These are phyloP conservation scores for Phrynocephalus versicolor DNA, from an alignment of 2,113 vertebrate species.

Conservation along the genomic window DNA sequence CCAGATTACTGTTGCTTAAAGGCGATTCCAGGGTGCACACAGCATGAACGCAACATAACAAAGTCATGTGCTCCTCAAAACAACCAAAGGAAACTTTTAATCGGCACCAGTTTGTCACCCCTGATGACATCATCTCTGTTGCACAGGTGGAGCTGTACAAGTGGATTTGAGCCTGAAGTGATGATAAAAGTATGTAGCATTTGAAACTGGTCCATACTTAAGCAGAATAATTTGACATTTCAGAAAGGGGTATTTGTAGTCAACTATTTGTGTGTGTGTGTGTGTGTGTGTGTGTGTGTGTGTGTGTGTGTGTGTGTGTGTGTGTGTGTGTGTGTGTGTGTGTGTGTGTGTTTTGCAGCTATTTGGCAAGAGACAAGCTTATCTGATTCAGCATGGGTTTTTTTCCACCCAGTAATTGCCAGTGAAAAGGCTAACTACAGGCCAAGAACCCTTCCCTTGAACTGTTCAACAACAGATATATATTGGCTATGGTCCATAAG, in stretches of 20 bases:
- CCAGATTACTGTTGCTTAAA: no score
- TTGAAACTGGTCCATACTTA: not conserved
- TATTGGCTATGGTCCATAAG: not conserved
- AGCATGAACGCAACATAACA: no score
- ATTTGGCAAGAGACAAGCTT: not conserved
- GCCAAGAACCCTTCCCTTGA: not conserved
- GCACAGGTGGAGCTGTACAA: no score
- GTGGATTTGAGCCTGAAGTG: not conserved
- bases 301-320: no score
- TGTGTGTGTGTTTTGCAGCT: no score
- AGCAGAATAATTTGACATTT: not conserved
- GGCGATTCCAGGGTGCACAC: no score
- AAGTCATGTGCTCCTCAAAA: no score
- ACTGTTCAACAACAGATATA: not conserved
- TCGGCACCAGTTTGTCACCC: no score
- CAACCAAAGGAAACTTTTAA: no score
- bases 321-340: no score
- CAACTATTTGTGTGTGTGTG: not conserved
- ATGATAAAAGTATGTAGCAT: not conserved
- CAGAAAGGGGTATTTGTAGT: not conserved
- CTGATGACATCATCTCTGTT: no score
- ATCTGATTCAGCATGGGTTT: not conserved
- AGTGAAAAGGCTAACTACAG: not conserved
- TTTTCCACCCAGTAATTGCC: not conserved
- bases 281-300: no score